Conservation (phyloP, 2,797 vertebrate species). For the Aselliscus stoliczkanus region DNA sequence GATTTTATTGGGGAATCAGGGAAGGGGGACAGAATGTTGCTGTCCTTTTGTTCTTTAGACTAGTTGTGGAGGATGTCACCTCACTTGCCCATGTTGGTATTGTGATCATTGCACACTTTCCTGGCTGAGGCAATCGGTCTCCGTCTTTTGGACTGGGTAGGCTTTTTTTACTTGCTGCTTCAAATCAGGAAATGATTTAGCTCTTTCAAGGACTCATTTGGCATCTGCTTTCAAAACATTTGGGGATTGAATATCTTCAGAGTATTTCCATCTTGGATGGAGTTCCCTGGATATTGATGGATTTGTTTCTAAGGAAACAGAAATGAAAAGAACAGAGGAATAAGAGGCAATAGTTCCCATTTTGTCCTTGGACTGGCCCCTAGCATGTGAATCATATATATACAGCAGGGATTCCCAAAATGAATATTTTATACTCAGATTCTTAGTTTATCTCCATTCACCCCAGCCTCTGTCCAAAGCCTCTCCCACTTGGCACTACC, state of each 20-base stretch:
- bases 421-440: slow-evolving; percentile 7
- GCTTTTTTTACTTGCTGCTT: slow-evolving; percentile 37
- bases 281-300: slow-evolving; percentile 37
- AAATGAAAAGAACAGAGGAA: slow-evolving; percentile 38
- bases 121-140: too few relatives aligned
- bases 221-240: slow-evolving; percentile 61
- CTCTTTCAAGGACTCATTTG: slow-evolving; percentile 45
- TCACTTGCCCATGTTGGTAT: too few relatives aligned
- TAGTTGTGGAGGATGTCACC: too few relatives aligned
- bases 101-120: too few relatives aligned
- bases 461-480: not conserved
- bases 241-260: slow-evolving; percentile 46
- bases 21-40: too few relatives aligned
- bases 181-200: slow-evolving; percentile 47
- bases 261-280: slow-evolving; percentile 21
- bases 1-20: too few relatives aligned
- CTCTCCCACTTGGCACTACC: not conserved
- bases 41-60: too few relatives aligned
- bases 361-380: slow-evolving; percentile 6
- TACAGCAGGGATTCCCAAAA: not conserved
- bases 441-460: slow-evolving; percentile 24
- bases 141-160: not conserved
- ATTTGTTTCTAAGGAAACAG: slow-evolving; percentile 57
- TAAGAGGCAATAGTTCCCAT: slow-evolving; percentile 11
- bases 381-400: not conserved